These are phyloP conservation scores for Drosophila emarginata DNA, from an alignment of 2,888 invertebrate species.

Conservation along the genomic window DNA sequence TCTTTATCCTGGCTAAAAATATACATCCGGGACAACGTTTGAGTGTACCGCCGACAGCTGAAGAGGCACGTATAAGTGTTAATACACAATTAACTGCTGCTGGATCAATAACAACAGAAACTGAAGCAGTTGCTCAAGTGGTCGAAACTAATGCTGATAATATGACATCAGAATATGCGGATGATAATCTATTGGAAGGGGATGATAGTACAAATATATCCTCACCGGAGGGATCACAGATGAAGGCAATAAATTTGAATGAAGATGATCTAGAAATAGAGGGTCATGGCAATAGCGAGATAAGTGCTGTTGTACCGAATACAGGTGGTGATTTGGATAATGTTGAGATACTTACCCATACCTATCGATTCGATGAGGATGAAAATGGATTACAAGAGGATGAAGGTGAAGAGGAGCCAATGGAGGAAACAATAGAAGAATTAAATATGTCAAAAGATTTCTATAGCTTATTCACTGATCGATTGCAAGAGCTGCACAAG, in stretches of 20 bases:
- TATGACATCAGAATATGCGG: neutral
- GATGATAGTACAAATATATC: neutral
- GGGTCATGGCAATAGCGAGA: neutral
- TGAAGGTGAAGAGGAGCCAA: neutral
- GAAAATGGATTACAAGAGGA: neutral
- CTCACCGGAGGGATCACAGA: neutral
- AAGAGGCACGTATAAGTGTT: neutral
- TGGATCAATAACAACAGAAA: neutral
- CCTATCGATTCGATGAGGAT: slow-evolving; percentile 32
- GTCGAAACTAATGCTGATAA: neutral
- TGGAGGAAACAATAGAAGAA: neutral
- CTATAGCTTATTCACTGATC: slow-evolving; percentile 40
- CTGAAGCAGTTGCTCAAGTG: neutral
- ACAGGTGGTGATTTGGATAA: neutral
- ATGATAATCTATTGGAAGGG: neutral
- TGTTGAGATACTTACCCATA: slow-evolving; percentile 42
- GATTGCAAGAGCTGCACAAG: slow-evolving; percentile 39
- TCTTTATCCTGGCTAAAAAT: slow-evolving; percentile 65
- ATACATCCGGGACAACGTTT: slow-evolving; percentile 12
- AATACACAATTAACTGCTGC: neutral
- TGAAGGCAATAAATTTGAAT: slow-evolving; percentile 1
- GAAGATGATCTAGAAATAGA: neutral
- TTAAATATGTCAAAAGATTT: slow-evolving; percentile 34
- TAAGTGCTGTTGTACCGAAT: neutral
- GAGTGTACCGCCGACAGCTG: neutral